Evolutionary conservation across 2,797 vertebrate genomes (phyloP), one percentile per base, ranked within the genome.

Genomic region (Sternotherus odoratus): DNA sequence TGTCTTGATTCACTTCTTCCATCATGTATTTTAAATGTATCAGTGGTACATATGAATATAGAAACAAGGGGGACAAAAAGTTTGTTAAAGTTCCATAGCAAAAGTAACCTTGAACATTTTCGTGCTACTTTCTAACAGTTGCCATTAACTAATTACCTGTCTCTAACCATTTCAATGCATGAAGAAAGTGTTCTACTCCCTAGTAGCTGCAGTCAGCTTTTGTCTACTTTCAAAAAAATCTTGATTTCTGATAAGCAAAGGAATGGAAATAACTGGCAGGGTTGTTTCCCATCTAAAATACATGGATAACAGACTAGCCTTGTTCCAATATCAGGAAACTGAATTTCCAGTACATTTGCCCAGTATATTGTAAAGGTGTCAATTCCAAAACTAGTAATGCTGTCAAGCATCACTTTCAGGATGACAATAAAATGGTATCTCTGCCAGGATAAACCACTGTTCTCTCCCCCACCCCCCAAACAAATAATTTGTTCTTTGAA

Each of bases 311-410:
- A 87, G 39, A 19, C 33, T 49, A 79, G 49, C 30, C 57, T 94
- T 90, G 54, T 85, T 92, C 53, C 79, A 88, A 2, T 36, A 85
- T 16, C 17, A 2, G 46, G 63, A 96, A 95, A 92, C 56, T 63
- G 28, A 79, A 91, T 95, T 97, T 96, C 86, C 85, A 94, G 53
- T 54, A 57, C 43, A 86, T 89, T 69, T 88, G 66, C 51, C 86
- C 77, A 88, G 75, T 79, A 91, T 19, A 78, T 5, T 77, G n/a
- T 94, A 94, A 89, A 97, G 86, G 12, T 50, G 69, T 81, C 75
- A 89, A 69, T 30, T 78, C 78, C 43, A 53, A 83, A 94, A 89
- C 51, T 74, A 69, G 79, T 89, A 90, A 84, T 54, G 17, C 46
- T 63, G 84, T n/a, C 56, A 48, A 66, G 86, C 56, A 87, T 86